Base-by-base conservation (phyloP, 2,888 invertebrate genomes). In the Eucriotettix oculatus region DNA sequence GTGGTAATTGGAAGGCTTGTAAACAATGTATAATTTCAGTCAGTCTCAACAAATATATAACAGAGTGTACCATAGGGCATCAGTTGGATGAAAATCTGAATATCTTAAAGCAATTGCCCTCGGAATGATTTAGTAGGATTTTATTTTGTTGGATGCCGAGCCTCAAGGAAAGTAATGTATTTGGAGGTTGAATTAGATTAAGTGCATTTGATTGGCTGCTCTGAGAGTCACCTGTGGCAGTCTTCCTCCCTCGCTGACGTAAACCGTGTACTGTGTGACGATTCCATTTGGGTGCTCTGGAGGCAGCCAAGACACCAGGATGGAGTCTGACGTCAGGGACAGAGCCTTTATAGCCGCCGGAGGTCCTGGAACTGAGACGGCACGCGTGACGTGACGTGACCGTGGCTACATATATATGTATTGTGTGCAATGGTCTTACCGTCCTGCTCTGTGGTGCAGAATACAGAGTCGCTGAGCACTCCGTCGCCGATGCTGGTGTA, bases 401-500 rank as follows among this genome's bases (percentile, higher is more conserved):
- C 9, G 2, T 2, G 2, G n/a, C 48, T 48, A 1, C 2, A 5
- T 48, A 7, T 48, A 48, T 48, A 48, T 48, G 48, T 3, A 48
- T 9, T 2, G n/a, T 5, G 9, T 48, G n/a, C 9, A 14, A 16
- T 9, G 10, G 12, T 5, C 67, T 67, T 65, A 77, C 77, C 70
- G 65, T 76, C 76, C 66, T 75, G 73, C 48, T 72, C 70, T 12
- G 76, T 77, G 42, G 67, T 66, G 60, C 76, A 72, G 66, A 70
- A 71, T 52, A 74, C 68, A 1, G 75, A 71, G 3, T 67, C 64
- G 63, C 73, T 72, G 42, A 72, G 66, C 12, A 73, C 72, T 14
- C 76, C 76, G 62, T 75, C 74, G 3, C 77, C 78, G 55, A 72
- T 74, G 16, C 73, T 66, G 1, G 76, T 77, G 67, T 71, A 75